These are phyloP conservation scores for Xiphophorus birchmanni DNA, from an alignment of 2,797 vertebrate species.

Conservation along the genomic window DNA sequence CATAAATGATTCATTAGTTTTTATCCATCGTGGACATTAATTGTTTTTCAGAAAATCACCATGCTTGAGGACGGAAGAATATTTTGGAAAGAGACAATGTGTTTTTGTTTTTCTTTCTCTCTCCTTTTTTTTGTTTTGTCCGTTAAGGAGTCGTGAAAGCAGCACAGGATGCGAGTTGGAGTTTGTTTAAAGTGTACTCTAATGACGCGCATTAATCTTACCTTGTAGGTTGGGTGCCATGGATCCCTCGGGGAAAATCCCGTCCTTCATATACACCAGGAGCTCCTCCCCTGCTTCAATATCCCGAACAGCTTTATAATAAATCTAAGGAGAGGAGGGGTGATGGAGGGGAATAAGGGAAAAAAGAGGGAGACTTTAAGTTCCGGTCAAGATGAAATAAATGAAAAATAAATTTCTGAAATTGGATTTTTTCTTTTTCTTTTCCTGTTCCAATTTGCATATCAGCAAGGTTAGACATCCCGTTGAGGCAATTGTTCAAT, in stretches of 20 bases:
- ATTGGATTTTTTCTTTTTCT: neutral
- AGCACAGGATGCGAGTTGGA: slow-evolving; percentile 77
- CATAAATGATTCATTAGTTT: neutral
- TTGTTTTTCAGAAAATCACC: neutral
- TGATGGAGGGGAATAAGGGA: neutral
- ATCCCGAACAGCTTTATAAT: slow-evolving; percentile 97
- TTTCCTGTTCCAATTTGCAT: neutral
- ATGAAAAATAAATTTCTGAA: slow-evolving; percentile 29
- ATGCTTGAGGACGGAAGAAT: neutral
- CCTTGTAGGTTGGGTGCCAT: slow-evolving; percentile 95
- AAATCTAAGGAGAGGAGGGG: slow-evolving; percentile 82
- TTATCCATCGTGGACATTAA: neutral
- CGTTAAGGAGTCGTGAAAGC: slow-evolving; percentile 17
- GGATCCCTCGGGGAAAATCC: slow-evolving; percentile 89
- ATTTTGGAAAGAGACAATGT: neutral
- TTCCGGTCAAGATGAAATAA: slow-evolving; percentile 26
- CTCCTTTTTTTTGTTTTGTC: slow-evolving; percentile 1
- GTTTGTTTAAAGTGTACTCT: slow-evolving; percentile 88
- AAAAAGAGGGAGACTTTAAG: slow-evolving; percentile 41
- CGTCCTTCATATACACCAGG: slow-evolving; percentile 95
- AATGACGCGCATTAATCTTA: slow-evolving; percentile 89
- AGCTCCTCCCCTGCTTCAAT: slow-evolving; percentile 96
- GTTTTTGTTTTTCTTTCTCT: no score
- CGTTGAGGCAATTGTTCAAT: neutral
- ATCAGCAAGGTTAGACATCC: neutral